Conservation (phyloP, 1,140 invertebrate species). For the Diuraphis noxia region DNA sequence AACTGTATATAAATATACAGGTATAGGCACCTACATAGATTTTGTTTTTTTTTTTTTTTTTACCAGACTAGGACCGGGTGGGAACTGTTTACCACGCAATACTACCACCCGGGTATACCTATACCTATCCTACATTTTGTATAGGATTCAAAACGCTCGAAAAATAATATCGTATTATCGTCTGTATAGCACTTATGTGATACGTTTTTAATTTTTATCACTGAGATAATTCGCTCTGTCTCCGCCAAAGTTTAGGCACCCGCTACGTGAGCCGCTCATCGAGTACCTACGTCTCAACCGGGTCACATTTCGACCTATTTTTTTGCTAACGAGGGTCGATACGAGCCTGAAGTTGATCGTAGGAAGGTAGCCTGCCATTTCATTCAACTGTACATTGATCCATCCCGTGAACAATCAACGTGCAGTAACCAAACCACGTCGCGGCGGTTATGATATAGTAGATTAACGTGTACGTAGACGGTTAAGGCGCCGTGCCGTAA, state of each 20-base stretch:
- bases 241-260: no score
- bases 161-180: not conserved
- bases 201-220: not conserved
- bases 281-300: not conserved
- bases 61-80: no score
- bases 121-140: no score
- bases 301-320: not conserved
- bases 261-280: no score
- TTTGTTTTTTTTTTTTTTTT: no score
- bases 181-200: no score
- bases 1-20: no score
- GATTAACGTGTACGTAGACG: not conserved
- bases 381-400: no score
- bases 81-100: no score
- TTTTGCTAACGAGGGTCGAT: not conserved
- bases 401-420: not conserved
- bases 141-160: not conserved
- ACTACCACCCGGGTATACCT: no score
- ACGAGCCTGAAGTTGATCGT: not conserved
- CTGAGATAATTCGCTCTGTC: not conserved
- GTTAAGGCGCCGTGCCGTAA: not conserved
- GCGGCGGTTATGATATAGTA: not conserved
- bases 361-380: not conserved
- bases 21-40: no score
- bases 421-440: not conserved